phyloP scores from a whole-genome alignment of 37 sponge, comb jelly and placozoan species.

The Sycon ciliatum region DNA sequence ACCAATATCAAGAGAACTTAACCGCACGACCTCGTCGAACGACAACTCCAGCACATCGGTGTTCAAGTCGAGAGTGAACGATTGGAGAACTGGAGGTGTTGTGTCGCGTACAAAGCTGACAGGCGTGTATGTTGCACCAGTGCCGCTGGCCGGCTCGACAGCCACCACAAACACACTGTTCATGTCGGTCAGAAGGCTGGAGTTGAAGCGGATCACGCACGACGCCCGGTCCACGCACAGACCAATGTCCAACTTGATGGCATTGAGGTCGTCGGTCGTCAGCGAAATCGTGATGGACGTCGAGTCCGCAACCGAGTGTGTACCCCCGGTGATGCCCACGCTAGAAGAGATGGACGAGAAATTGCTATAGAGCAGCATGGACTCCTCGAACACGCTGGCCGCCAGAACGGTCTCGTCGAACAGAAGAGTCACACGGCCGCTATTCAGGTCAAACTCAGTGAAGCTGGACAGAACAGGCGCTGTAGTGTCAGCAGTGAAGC shows the following conservation, averaged over 20 bases:
- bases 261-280: conserved; percentile 49
- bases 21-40: conserved; percentile 57
- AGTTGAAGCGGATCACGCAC: no score
- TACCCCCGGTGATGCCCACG: conserved; percentile 35
- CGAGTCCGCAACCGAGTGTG: conserved; percentile 16
- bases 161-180: no score
- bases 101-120: no score
- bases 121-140: no score
- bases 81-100: no score
- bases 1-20: conserved; percentile 34
- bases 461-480: conserved; percentile 40
- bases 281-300: conserved; percentile 33
- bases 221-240: no score
- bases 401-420: conserved; percentile 51
- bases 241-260: conserved; percentile 30
- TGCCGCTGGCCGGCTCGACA: no score
- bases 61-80: conserved; percentile 60
- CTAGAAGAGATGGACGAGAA: conserved; percentile 35
- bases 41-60: conserved; percentile 34
- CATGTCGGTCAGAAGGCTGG: no score
- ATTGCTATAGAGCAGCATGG: conserved; percentile 13
- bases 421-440: conserved; percentile 22
- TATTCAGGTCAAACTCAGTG: conserved; percentile 32
- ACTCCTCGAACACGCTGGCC: conserved; percentile 23
- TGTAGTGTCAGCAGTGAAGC: conserved; percentile 41